Evolutionary conservation across 2,888 invertebrate species (phyloP).

Genomic region (Bellardia bayeri): DNA sequence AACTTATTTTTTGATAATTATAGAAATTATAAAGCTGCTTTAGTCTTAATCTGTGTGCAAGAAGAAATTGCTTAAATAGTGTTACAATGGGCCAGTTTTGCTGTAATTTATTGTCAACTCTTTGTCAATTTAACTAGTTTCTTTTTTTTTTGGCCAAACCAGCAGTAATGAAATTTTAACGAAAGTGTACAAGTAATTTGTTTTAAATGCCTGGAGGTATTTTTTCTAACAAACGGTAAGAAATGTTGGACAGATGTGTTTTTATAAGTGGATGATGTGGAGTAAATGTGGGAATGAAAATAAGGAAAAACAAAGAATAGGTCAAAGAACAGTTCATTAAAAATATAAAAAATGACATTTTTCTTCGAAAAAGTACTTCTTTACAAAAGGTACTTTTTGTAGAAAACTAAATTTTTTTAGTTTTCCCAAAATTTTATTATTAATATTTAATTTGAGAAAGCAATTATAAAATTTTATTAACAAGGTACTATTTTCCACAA

Average conservation of each 20-base stretch:
- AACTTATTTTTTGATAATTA: constrained; percentile 46
- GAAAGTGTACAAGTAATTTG: constrained; percentile 43
- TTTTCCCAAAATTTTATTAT: too few relatives aligned
- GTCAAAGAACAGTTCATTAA: too few relatives aligned
- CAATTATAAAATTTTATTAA: too few relatives aligned
- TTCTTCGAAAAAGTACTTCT: too few relatives aligned
- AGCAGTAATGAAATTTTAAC: constrained; percentile 36
- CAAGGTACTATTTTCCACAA: too few relatives aligned
- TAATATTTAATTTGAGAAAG: too few relatives aligned
- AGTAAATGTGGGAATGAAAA: too few relatives aligned
- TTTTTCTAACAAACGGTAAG: not conserved
- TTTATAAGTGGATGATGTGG: too few relatives aligned
- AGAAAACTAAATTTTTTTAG: too few relatives aligned
- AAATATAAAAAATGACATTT: too few relatives aligned
- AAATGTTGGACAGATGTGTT: not conserved
- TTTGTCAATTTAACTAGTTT: constrained; percentile 2
- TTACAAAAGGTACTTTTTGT: too few relatives aligned
- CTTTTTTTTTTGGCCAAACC: not conserved
- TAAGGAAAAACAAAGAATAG: too few relatives aligned
- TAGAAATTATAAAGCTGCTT: constrained; percentile 55
- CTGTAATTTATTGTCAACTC: constrained; percentile 16
- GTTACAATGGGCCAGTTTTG: constrained; percentile 11
- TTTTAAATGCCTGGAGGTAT: constrained; percentile 19
- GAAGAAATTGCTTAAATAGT: constrained; percentile 16
- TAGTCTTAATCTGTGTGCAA: constrained; percentile 24